phyloP scores from a whole-genome alignment of 2,113 vertebrate genomes.

The Monopterus albus region DNA sequence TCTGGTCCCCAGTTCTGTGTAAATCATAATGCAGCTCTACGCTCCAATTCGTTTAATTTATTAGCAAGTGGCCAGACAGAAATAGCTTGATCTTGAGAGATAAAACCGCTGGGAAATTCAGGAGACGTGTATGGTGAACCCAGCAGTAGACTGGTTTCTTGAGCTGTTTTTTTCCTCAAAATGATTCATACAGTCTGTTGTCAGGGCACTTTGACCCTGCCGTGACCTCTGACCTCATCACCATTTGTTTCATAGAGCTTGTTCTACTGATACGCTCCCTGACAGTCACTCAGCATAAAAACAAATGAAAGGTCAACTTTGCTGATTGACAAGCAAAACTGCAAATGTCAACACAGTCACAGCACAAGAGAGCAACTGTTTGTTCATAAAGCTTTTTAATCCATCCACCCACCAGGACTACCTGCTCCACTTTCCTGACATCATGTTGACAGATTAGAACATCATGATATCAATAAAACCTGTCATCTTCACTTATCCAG shows the following conservation, averaged over 20 bases:
- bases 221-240: constrained; percentile 26
- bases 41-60: no score
- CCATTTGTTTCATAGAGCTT: background rate
- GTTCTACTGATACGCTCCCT: background rate
- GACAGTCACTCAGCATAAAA: constrained; percentile 27
- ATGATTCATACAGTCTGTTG: constrained; percentile 5
- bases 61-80: background rate
- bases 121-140: background rate
- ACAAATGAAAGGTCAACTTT: constrained; percentile 16
- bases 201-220: background rate
- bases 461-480: background rate
- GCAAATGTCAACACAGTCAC: background rate
- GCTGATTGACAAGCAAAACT: constrained; percentile 12
- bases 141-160: background rate
- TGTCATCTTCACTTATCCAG: background rate
- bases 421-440: background rate
- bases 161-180: background rate
- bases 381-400: background rate
- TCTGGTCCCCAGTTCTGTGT: background rate
- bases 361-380: background rate
- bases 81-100: background rate
- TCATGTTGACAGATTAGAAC: background rate
- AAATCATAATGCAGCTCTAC: background rate
- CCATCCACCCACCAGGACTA: background rate
- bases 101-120: background rate